Conservation (phyloP, 2,113 vertebrate species). For the Hipposideros armiger region DNA sequence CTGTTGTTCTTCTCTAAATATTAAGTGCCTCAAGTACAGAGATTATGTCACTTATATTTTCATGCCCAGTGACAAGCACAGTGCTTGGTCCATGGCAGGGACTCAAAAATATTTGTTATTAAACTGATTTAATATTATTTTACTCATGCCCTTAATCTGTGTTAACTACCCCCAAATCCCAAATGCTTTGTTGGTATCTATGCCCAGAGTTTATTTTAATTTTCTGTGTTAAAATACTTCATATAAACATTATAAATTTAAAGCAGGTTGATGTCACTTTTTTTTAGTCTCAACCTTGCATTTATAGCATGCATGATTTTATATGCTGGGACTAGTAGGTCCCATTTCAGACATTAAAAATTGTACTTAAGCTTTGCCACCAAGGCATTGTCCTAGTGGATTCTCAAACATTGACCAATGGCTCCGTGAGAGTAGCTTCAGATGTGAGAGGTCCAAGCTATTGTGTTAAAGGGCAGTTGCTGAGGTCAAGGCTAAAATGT, state of each 20-base stretch:
- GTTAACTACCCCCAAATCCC: not conserved
- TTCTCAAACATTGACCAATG: not conserved
- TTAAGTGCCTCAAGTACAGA: not conserved
- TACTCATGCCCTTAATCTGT: constrained; percentile 21
- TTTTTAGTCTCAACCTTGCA: constrained; percentile 2
- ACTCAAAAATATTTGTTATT: constrained; percentile 4
- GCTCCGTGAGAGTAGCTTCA: not conserved
- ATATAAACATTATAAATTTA: constrained; percentile 26
- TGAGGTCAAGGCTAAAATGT: not conserved
- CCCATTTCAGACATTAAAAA: constrained; percentile 18
- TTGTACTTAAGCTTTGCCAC: not conserved
- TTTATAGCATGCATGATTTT: constrained; percentile 12
- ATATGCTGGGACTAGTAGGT: not conserved
- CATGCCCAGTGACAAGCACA: not conserved
- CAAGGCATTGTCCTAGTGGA: not conserved
- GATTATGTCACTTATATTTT: constrained; percentile 47
- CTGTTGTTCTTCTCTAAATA: not conserved
- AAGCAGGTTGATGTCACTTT: constrained; percentile 46
- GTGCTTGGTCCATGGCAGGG: not conserved
- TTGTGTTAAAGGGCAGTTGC: not conserved
- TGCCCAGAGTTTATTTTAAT: constrained; percentile 44
- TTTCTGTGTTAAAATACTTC: constrained; percentile 42
- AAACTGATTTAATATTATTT: constrained; percentile 40
- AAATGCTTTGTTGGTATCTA: not conserved
- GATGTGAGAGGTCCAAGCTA: not conserved